phyloP scores from a whole-genome alignment of 2,113 vertebrate species.

The Antennarius striatus region DNA sequence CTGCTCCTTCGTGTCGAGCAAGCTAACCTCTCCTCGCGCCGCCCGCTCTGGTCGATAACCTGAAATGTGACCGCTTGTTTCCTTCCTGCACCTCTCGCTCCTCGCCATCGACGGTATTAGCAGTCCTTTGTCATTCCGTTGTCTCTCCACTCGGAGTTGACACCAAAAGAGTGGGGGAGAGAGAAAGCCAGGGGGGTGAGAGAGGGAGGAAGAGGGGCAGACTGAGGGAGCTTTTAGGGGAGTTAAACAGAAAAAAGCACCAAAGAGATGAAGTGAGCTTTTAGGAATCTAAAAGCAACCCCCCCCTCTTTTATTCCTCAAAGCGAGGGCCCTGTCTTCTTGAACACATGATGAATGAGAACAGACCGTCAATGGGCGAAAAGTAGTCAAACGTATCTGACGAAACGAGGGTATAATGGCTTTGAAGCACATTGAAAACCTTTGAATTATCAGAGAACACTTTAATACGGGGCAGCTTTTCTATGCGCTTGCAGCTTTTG shows the following conservation, averaged over 20 bases:
- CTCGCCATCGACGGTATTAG: slow-evolving; percentile 50
- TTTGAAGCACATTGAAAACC: slow-evolving; percentile 55
- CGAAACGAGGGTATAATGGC: slow-evolving; percentile 41
- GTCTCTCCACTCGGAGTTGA: slow-evolving; percentile 6
- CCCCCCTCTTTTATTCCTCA: slow-evolving; percentile 35
- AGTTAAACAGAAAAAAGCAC: slow-evolving; percentile 9
- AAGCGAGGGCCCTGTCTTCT: slow-evolving; percentile 48
- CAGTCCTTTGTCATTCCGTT: slow-evolving; percentile 39
- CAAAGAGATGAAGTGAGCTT: slow-evolving; percentile 44
- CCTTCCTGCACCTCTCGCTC: slow-evolving; percentile 55
- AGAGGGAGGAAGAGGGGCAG: slow-evolving; percentile 6
- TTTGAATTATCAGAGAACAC: slow-evolving; percentile 46
- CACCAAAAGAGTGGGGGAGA: slow-evolving; percentile 32
- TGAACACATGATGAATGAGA: slow-evolving; percentile 37
- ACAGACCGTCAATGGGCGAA: slow-evolving; percentile 44
- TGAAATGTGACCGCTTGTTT: slow-evolving; percentile 68
- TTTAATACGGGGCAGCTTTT: slow-evolving; percentile 2
- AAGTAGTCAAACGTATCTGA: slow-evolving; percentile 43
- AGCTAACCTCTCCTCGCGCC: slow-evolving; percentile 44
- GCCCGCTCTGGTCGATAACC: slow-evolving; percentile 55
- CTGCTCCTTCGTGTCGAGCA: slow-evolving; percentile 37
- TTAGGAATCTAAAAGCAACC: slow-evolving; percentile 60
- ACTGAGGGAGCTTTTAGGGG: no score
- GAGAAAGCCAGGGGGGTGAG: slow-evolving; percentile 10
- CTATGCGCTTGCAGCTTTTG: slow-evolving; percentile 19